Evolutionary conservation across 92 coral and sea anemone genomes (phyloP), one percentile per base, ranked within the genome.

Genomic region (Pocillopora meandrina): DNA sequence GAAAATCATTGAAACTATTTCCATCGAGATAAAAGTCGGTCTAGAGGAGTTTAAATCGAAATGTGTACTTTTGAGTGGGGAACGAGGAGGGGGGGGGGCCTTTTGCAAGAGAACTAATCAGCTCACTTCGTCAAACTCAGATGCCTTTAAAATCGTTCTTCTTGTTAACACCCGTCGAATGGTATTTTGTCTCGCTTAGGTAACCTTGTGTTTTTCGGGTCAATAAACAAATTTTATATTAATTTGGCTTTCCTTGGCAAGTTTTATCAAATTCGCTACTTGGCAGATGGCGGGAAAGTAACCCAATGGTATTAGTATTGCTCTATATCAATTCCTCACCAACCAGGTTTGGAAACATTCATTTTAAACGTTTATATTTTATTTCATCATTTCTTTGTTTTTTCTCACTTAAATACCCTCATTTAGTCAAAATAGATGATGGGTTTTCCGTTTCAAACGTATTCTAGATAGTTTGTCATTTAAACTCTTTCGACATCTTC

Each of bases 231-330:
- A 59, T 71, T 34, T 58, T 71, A 20, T 49, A 58, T 70, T 49
- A 34, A 70, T n/a, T 81, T 81, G 60, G 57, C 71, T 15, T 71
- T 67, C 58, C 59, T 19, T 59, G 74, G 12, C 15, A 71, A 55
- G 60, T 58, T 70, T 61, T 81, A 71, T 58, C 47, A 81, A 59
- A 81, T 57, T 42, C 52, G 8, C 8, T 42, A 42, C 52, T 42
- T 42, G 52, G 52, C 52, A 42, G 52, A 42, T 3, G 52, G 8
- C 52, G 52, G 8, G 8, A 42, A 3, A 42, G 31, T 26, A 26
- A 26, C 31, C 31, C 0, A 26, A 26, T 76, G 10, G 21, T 20
- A 64, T 61, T 33, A 55, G 9, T 67, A 52, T 58, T 72, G 26
- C 60, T 71, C 64, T 67, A 62, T 70, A 70, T 70, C 21, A 34